Evolutionary conservation across 1,140 invertebrate genomes (phyloP), one percentile per base, ranked within the genome.

Genomic region (Drosophila chauvacae): DNA sequence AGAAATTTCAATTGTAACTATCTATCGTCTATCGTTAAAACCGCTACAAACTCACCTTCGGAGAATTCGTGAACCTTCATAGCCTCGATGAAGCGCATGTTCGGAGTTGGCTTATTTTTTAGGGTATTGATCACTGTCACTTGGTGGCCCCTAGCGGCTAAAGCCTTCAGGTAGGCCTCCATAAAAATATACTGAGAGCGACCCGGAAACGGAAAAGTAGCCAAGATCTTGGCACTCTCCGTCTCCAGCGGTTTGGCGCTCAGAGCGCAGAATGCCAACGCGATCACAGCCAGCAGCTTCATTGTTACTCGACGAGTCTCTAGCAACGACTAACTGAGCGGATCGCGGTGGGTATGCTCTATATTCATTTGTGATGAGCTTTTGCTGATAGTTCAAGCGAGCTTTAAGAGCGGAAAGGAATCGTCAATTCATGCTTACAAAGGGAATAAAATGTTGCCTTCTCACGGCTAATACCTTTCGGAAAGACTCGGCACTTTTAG

Each of bases 141-240:
- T 30, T 94, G 86, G 73, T 95, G 95, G 10, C 94, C 95, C 23
- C 82, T 91, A 0, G 56, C 81, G 0, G 93, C 94, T 18, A 95
- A 68, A 3, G 91, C 93, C 60, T 94, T 94, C 59, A 94, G 85
- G 26, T 95, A 70, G 0, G 81, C 71, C 20, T 94, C 93, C 30
- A 94, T 93, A 56, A 94, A 92, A 14, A 94, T 92, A 42, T 93
- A 94, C 73, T 95, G 95, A 48, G 95, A 95, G 60, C 93, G 93
- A 0, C 88, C 93, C 4, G 92, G 88, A 50, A 93, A 88, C 0
- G 93, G 90, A 53, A 94, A 93, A 0, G 95, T 66, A 0, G 91
- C 93, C 71, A 91, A 63, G 13, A 91, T 86, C 57, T 90, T 91
- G 2, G 78, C 81, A 16, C 81, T 30, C 18, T 84, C 56, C 7